These are phyloP conservation scores for Philypnodon macrostomus DNA, from an alignment of 2,797 vertebrate species.

Conservation along the genomic window DNA sequence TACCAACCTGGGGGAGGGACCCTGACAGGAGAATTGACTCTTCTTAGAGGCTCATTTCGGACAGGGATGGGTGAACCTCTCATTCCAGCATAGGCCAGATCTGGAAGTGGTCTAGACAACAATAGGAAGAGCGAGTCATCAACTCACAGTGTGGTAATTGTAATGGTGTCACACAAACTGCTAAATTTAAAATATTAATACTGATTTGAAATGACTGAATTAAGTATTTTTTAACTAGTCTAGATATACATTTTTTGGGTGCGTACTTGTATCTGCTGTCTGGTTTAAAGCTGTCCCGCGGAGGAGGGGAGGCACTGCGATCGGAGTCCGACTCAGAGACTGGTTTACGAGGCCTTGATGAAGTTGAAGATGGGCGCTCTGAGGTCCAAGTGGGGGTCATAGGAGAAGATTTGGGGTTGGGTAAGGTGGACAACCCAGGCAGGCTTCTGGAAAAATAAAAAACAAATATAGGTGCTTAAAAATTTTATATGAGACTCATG, in stretches of 20 bases:
- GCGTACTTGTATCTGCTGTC: conserved; percentile 77
- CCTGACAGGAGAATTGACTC: conserved; percentile 70
- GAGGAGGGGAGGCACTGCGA: conserved; percentile 61
- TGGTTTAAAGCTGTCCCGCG: conserved; percentile 45
- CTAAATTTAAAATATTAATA: too few species aligned
- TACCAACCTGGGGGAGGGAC: conserved; percentile 64
- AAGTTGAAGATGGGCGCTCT: conserved; percentile 51
- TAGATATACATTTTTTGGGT: too few species aligned
- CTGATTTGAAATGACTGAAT: too few species aligned
- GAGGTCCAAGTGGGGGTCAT: conserved; percentile 38
- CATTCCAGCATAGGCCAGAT: conserved; percentile 50
- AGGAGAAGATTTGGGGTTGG: conserved; percentile 72
- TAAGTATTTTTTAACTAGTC: too few species aligned
- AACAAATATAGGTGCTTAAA: neutral
- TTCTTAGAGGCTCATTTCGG: conserved; percentile 59
- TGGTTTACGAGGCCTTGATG: conserved; percentile 69
- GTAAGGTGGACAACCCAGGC: conserved; percentile 70
- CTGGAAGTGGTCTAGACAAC: conserved; percentile 71
- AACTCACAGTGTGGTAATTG: too few species aligned
- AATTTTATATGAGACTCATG: too few species aligned
- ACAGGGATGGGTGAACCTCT: conserved; percentile 57
- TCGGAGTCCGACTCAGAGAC: conserved; percentile 81
- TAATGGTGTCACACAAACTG: too few species aligned
- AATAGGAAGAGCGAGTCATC: neutral
- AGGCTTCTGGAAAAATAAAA: conserved; percentile 55